These are phyloP conservation scores for Eulemur albifrons DNA, from an alignment of 2,797 vertebrate genomes.

Conservation along the genomic window DNA sequence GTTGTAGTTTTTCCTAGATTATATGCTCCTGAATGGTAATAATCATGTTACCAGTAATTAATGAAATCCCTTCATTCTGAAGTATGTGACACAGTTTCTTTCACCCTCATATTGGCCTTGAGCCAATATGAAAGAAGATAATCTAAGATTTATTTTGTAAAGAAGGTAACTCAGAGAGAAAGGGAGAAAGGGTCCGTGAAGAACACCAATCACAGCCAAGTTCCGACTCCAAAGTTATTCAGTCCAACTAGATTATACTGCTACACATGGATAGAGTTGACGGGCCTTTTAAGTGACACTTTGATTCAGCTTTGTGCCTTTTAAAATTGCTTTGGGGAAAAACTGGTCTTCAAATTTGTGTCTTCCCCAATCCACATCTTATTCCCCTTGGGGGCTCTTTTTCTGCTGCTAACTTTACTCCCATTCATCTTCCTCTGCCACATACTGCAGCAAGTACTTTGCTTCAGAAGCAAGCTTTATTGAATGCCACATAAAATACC, in stretches of 20 bases:
- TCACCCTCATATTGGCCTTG: neutral
- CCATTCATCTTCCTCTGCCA: neutral
- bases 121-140: neutral
- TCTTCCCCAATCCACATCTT: conserved; percentile 22
- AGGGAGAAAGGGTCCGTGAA: neutral
- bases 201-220: neutral
- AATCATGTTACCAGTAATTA: neutral
- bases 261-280: neutral
- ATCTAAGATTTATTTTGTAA: neutral
- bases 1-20: neutral
- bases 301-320: conserved; percentile 11
- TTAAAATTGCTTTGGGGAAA: conserved; percentile 47
- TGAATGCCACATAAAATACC: neutral
- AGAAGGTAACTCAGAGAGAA: neutral
- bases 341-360: conserved; percentile 12
- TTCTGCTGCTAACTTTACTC: neutral
- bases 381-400: neutral
- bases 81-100: neutral
- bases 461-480: neutral
- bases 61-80: neutral
- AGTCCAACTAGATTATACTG: neutral
- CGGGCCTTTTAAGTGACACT: neutral
- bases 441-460: neutral
- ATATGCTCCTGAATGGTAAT: neutral
- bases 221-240: neutral